phyloP scores from a whole-genome alignment of 1,140 invertebrate species.

The Pemphigus obesinymphae region DNA sequence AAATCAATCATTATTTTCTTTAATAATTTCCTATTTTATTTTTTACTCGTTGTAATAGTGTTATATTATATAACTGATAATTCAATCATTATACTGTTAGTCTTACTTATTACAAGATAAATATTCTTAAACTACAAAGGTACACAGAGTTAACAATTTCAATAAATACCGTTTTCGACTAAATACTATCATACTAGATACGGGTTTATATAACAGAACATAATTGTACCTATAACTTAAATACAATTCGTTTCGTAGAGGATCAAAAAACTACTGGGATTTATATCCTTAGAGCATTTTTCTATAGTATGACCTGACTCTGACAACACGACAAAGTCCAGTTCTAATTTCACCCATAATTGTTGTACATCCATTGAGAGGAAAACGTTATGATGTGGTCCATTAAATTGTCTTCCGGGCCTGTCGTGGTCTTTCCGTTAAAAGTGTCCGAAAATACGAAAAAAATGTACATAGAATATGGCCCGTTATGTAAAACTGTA shows the following conservation, averaged over 20 bases:
- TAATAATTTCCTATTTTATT: too few species aligned
- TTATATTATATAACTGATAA: too few species aligned
- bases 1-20: background rate
- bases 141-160: too few species aligned
- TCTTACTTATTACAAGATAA: too few species aligned
- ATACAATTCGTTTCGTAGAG: background rate
- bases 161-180: background rate
- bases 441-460: background rate
- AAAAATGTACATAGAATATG: background rate
- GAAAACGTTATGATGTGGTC: background rate
- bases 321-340: constrained; percentile 19
- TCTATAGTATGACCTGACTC: background rate
- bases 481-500: constrained; percentile 27
- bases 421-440: background rate
- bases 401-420: constrained; percentile 26
- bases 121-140: too few species aligned
- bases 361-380: background rate
- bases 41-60: too few species aligned
- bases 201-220: background rate
- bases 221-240: background rate
- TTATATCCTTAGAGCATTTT: background rate
- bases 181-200: background rate
- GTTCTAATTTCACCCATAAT: background rate
- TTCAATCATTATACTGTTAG: too few species aligned
- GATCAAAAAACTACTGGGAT: background rate